Conservation (phyloP, 1,140 invertebrate species). For the Magallana gigas region DNA sequence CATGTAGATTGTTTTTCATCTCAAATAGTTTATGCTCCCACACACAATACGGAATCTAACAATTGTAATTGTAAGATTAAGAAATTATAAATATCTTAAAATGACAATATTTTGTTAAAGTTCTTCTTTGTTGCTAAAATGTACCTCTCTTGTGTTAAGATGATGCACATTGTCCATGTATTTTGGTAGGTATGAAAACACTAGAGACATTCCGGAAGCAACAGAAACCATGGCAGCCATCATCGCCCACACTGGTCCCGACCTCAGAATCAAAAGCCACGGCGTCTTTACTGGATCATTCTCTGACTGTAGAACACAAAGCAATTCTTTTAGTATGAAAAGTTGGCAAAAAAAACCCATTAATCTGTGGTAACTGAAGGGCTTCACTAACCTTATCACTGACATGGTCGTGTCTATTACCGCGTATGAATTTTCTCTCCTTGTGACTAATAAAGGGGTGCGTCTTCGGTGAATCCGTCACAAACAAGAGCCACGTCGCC, state of each 20-base stretch:
- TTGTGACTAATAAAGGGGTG: not conserved
- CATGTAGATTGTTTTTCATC: too few relatives aligned
- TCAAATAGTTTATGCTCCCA: too few relatives aligned
- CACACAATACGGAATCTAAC: too few relatives aligned
- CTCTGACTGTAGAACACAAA: not conserved
- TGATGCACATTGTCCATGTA: constrained; percentile 93
- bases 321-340: too few relatives aligned
- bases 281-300: constrained; percentile 73
- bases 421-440: not conserved
- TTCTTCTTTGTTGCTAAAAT: too few relatives aligned
- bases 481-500: not conserved
- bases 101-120: too few relatives aligned
- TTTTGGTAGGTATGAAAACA: constrained; percentile 93
- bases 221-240: constrained; percentile 91
- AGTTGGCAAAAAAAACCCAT: too few relatives aligned
- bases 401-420: not conserved
- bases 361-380: constrained; percentile 70
- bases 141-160: constrained; percentile 90
- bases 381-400: not conserved
- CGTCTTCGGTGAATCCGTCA: not conserved
- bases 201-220: constrained; percentile 94
- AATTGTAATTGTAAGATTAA: too few relatives aligned
- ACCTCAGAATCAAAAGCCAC: constrained; percentile 88
- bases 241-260: constrained; percentile 92
- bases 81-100: not conserved